Evolutionary conservation across 2,797 vertebrate species (phyloP).

Genomic region (Pseudotriccus pelzelni): DNA sequence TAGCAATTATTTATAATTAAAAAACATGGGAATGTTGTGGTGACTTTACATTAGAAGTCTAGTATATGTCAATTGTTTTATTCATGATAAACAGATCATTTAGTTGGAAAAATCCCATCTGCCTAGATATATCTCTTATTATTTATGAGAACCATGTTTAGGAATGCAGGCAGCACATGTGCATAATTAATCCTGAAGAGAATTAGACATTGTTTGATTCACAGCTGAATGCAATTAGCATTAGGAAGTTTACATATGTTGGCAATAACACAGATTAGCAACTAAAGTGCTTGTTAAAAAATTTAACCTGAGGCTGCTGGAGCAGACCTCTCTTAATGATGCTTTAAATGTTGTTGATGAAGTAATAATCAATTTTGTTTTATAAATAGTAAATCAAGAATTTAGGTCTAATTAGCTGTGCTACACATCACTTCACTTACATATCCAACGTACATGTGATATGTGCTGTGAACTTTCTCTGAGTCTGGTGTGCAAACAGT

Average conservation of each 20-base stretch:
- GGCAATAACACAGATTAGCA: slow-evolving; percentile 88
- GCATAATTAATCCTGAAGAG: slow-evolving; percentile 97
- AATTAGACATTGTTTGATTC: slow-evolving; percentile 98
- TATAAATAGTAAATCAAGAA: slow-evolving; percentile 88
- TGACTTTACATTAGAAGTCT: slow-evolving; percentile 71
- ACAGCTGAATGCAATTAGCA: slow-evolving; percentile 98
- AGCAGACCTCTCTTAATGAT: slow-evolving; percentile 92
- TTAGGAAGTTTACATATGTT: slow-evolving; percentile 90
- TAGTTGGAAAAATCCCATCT: slow-evolving; percentile 86
- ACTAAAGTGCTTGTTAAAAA: slow-evolving; percentile 91
- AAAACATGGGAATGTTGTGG: slow-evolving; percentile 71
- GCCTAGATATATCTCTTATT: slow-evolving; percentile 88
- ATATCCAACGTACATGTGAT: slow-evolving; percentile 73
- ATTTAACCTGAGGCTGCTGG: slow-evolving; percentile 90
- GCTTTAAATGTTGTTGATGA: slow-evolving; percentile 94
- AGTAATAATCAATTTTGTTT: slow-evolving; percentile 93
- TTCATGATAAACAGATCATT: slow-evolving; percentile 82
- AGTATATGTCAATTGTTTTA: slow-evolving; percentile 78
- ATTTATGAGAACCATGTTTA: slow-evolving; percentile 93
- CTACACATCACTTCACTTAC: slow-evolving; percentile 86
- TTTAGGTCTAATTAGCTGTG: slow-evolving; percentile 87
- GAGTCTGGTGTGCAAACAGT: slow-evolving; percentile 67
- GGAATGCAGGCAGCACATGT: slow-evolving; percentile 89
- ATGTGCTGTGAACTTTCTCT: slow-evolving; percentile 74
- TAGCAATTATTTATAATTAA: slow-evolving; percentile 76